Percentiles rank a stretch among this genome's conserved stretches.
Evolutionary conservation across 2,888 invertebrate species (phyloP).

Genomic region (Dichetophora obliterata): DNA sequence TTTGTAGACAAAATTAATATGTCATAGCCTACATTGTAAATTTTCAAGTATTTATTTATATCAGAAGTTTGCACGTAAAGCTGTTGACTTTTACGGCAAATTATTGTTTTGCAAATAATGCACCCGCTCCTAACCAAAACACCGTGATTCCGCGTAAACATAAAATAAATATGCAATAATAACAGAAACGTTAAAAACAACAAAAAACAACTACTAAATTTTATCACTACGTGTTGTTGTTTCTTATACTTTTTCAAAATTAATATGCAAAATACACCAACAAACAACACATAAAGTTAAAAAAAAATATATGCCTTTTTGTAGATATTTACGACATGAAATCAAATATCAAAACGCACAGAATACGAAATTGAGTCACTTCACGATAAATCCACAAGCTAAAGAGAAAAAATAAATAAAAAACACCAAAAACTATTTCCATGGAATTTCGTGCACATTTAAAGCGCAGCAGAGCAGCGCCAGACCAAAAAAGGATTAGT

Average conservation of each 20-base stretch:
- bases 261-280: background rate
- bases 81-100: too few relatives aligned
- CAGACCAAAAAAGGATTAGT: too few relatives aligned
- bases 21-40: too few relatives aligned
- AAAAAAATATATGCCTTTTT: background rate
- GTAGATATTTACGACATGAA: background rate
- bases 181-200: background rate
- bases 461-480: too few relatives aligned
- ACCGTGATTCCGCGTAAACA: background rate
- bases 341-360: background rate
- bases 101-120: too few relatives aligned
- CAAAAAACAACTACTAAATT: background rate
- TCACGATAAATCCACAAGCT: background rate
- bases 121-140: background rate
- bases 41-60: too few relatives aligned
- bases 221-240: background rate
- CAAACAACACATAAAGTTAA: background rate
- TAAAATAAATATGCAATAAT: background rate
- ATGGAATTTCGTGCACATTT: too few relatives aligned
- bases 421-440: background rate
- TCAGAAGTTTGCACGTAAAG: too few relatives aligned
- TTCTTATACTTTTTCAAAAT: too few relatives aligned
- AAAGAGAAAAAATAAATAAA: background rate
- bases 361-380: conserved; percentile 1
- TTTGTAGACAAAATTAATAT: too few relatives aligned